Base-by-base conservation (phyloP, 92 coral and sea anemone genomes). In the Siderastrea radians region DNA sequence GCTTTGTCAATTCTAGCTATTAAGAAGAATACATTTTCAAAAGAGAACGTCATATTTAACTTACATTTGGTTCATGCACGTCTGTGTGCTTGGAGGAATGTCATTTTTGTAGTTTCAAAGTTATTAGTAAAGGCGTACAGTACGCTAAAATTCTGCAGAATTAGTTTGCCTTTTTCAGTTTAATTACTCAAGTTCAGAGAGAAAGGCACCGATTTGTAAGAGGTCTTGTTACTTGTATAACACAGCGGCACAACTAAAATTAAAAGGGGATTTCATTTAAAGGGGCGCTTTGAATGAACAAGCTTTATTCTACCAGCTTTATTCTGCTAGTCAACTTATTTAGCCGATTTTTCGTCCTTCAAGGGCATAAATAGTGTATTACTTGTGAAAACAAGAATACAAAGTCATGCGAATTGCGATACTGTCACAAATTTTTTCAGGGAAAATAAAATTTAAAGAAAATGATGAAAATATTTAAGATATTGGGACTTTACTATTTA, bases 131-230 rank as follows among this genome's bases (percentile, higher is more conserved):
- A 26, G 57, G 57, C 57, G 6, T 53, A 53, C 38, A 2, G 10
- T 13, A 15, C 3, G 47, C 54, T 66, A 49, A 70, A 53, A 17
- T 6, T 74, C 19, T 26, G 5, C 48, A 3, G 44, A 17, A 52
- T 52, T 51, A 67, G 13, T 8, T 67, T 7, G 48, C 9, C 38
- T 58, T 43, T 55, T 62, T 14, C 50, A 44, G 51, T 7, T 57
- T 57, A 76, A 74, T 76, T 58, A 44, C 51, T 57, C n/a, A 58
- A 57, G 38, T 45, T 76, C 11, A 45, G 68, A 58, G 13, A 76
- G 5, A 58, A 45, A 76, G 50, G 50, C 1, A 55, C 51, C 54
- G 43, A 72, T 17, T 49, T 72, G 59, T 72, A 72, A 1, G 4
- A 16, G 6, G 3, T 50, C 26, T 73, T 14, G 19, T 49, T 5